Base-by-base conservation (phyloP, 2,797 vertebrate genomes). In the Bryconaethiops microstoma region DNA sequence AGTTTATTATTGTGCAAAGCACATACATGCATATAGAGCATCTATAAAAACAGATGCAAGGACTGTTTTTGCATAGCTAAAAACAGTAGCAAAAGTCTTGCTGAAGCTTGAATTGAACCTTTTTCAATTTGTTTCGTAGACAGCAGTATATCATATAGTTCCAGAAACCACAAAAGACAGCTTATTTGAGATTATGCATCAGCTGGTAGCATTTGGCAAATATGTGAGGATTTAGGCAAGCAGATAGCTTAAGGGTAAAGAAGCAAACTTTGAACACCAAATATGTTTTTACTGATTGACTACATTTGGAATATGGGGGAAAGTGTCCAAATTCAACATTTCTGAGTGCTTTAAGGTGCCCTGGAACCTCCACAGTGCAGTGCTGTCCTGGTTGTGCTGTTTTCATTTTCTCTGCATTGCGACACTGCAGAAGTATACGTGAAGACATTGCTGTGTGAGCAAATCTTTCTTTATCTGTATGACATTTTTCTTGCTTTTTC, bases 401-500 rank as follows among this genome's bases (percentile, higher is more conserved):
- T 87, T 86, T 79, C 79, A 55, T 89, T 88, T 89, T 16, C 25
- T 67, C 91, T 88, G 90, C 90, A 90, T 79, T 88, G 88, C 90
- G 86, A 89, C 59, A 71, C 69, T 1, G 8, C 2, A 54, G 21
- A 14, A 14, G 48, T 14, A 52, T 52, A 14, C 17, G 7, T n/a
- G 35, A 19, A 19, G 4, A 40, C 14, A 39, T 71, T 72, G n/a
- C 13, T 29, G 25, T 70, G 13, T 76, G 50, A 59, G 52, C 29
- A 80, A 62, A 54, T 62, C 14, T 64, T 39, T 42, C 59, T 76
- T 81, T 8, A 71, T 29, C 45, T 19, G 6, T 35, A 48, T 63
- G 12, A 1, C 54, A 60, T 45, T 45, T 67, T 64, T 57, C 35
- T 35, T 23, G 3, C 19, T 60, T 35, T 25, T 39, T 69, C 14